Percentiles rank a stretch among this genome's conserved stretches.
phyloP scores from a whole-genome alignment of 1,140 invertebrate species.

The Tribolium castaneum region DNA sequence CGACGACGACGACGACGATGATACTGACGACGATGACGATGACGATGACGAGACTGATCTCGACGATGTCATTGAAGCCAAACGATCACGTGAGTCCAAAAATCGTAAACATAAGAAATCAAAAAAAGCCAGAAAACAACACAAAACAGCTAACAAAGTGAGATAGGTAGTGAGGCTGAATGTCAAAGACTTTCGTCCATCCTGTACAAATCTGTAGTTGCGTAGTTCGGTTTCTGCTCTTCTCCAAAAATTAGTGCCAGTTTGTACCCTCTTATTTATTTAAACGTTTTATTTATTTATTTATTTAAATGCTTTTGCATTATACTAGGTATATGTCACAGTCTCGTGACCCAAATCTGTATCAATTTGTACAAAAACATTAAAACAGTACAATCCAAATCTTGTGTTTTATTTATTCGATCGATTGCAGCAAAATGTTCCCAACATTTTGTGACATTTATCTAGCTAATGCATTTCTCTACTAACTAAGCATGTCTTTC shows the following conservation, averaged over 20 bases:
- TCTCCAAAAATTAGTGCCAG: slow-evolving; percentile 39
- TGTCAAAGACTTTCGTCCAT: slow-evolving; percentile 33
- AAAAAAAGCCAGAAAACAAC: slow-evolving; percentile 70
- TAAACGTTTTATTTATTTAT: slow-evolving; percentile 50
- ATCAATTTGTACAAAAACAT: slow-evolving; percentile 40
- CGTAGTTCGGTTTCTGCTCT: slow-evolving; percentile 12
- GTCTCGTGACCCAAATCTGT: slow-evolving; percentile 50
- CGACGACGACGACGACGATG: slow-evolving; percentile 71
- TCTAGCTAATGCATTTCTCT: slow-evolving; percentile 60
- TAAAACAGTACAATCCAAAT: slow-evolving; percentile 31
- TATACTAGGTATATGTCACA: slow-evolving; percentile 64
- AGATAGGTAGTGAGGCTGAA: slow-evolving; percentile 48
- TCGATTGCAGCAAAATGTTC: not conserved
- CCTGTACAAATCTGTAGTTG: slow-evolving; percentile 39
- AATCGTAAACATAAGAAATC: slow-evolving; percentile 66
- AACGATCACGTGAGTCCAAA: slow-evolving; percentile 85
- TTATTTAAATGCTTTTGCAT: slow-evolving; percentile 58
- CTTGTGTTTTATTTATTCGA: slow-evolving; percentile 25
- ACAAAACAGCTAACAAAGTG: slow-evolving; percentile 55
- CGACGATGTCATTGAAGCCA: slow-evolving; percentile 75
- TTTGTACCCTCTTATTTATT: slow-evolving; percentile 29
- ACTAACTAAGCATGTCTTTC: slow-evolving; percentile 44
- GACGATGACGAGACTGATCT: slow-evolving; percentile 79
- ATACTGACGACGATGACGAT: slow-evolving; percentile 79
- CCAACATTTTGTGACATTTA: slow-evolving; percentile 60